phyloP scores from a whole-genome alignment of 2,888 invertebrate species.

The Trichopoda pennipes region DNA sequence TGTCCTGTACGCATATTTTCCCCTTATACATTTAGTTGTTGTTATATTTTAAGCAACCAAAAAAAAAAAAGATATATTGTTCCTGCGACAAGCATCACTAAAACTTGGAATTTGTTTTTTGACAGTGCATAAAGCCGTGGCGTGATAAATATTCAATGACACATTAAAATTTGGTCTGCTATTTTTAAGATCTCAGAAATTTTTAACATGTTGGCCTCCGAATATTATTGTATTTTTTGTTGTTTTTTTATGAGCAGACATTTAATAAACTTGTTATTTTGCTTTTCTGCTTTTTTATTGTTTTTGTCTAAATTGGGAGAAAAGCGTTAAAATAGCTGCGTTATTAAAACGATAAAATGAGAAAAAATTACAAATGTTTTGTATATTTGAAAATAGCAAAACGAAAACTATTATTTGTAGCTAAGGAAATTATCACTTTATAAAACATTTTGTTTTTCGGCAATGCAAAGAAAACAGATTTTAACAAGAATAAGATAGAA shows the following conservation, averaged over 20 bases:
- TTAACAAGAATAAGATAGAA: no score
- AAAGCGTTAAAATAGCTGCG: neutral
- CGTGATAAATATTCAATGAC: slow-evolving; percentile 67
- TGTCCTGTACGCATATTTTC: slow-evolving; percentile 51
- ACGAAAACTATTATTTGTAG: no score
- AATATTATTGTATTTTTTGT: slow-evolving; percentile 45
- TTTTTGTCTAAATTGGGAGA: neutral
- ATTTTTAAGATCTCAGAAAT: neutral
- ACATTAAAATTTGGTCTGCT: slow-evolving; percentile 48
- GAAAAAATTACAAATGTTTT: no score
- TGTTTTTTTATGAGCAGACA: slow-evolving; percentile 28
- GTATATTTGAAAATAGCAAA: no score
- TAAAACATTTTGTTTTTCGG: no score
- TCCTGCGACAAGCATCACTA: slow-evolving; percentile 64
- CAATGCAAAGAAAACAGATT: no score
- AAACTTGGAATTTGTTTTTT: slow-evolving; percentile 33
- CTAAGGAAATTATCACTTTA: no score
- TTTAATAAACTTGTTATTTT: slow-evolving; percentile 17
- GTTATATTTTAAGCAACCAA: neutral
- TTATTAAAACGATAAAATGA: no score
- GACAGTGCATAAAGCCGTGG: slow-evolving; percentile 53
- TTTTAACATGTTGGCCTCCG: slow-evolving; percentile 42
- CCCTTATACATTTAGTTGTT: slow-evolving; percentile 15
- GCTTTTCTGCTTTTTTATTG: neutral
- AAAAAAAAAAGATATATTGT: slow-evolving; percentile 25